A percentile compares a stretch with the other conserved stretches of the same genome.
phyloP scores from a whole-genome alignment of 2,888 invertebrate genomes.

The Polia nebulosa region DNA sequence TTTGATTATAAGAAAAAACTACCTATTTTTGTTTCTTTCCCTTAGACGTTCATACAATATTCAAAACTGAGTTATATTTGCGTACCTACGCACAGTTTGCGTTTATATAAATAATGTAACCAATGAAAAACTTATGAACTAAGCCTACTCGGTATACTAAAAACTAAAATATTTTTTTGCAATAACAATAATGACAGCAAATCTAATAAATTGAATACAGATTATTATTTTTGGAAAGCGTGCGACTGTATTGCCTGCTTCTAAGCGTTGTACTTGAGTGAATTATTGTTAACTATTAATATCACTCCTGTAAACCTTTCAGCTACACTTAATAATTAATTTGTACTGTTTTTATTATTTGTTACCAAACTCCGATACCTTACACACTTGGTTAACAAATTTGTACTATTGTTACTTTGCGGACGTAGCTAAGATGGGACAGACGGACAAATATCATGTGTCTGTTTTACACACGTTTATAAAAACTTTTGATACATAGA shows the following conservation, averaged over 20 bases:
- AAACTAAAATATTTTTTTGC: conserved; percentile 57
- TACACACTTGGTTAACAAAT: conserved; percentile 80
- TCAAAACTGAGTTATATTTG: neutral
- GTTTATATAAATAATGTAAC: conserved; percentile 3
- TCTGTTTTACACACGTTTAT: conserved; percentile 25
- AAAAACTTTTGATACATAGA: conserved; percentile 31
- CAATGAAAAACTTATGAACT: neutral
- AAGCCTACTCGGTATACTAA: neutral
- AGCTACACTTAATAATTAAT: conserved; percentile 87
- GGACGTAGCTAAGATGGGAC: conserved; percentile 51
- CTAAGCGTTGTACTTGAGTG: conserved; percentile 86
- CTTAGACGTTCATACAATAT: neutral
- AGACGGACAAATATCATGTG: conserved; percentile 39
- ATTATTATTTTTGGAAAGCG: conserved; percentile 63
- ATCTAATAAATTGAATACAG: conserved; percentile 53
- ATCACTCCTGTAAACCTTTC: conserved; percentile 76
- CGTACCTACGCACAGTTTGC: neutral
- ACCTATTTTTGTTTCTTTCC: neutral
- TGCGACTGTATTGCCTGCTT: conserved; percentile 86
- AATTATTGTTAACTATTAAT: conserved; percentile 75
- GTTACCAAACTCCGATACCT: conserved; percentile 85
- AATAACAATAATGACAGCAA: conserved; percentile 58
- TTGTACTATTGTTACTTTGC: conserved; percentile 81
- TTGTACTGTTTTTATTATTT: conserved; percentile 86
- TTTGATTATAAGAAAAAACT: neutral